phyloP scores from a whole-genome alignment of 2,888 invertebrate genomes.

The Lepas anatifera region DNA sequence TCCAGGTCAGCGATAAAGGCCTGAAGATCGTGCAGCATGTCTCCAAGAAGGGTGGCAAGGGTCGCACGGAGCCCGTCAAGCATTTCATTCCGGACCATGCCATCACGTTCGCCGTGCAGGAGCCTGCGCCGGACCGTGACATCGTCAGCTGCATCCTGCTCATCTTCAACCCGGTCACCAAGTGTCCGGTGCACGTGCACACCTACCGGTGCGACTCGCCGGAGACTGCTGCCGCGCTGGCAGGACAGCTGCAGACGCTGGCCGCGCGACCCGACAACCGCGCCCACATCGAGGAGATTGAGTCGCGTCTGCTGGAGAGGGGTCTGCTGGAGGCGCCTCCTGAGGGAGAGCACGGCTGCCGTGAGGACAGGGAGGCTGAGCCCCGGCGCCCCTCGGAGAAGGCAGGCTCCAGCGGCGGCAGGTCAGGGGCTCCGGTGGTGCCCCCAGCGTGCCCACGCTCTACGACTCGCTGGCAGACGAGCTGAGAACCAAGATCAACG shows the following conservation, averaged over 20 bases:
- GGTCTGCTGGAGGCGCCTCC: slow-evolving; percentile 33
- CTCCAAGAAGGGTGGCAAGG: slow-evolving; percentile 33
- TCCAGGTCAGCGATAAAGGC: slow-evolving; percentile 84
- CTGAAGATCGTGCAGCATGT: slow-evolving; percentile 82
- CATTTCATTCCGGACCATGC: slow-evolving; percentile 90
- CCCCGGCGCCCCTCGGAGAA: slow-evolving; percentile 12
- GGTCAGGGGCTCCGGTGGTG: slow-evolving; percentile 11
- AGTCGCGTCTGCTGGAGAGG: slow-evolving; percentile 43
- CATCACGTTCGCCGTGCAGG: slow-evolving; percentile 78
- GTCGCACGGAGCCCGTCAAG: slow-evolving; percentile 52
- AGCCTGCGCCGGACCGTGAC: slow-evolving; percentile 53
- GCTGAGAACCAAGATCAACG: slow-evolving; percentile 58
- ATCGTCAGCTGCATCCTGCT: slow-evolving; percentile 86
- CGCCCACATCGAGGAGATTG: slow-evolving; percentile 70
- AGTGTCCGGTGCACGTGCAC: slow-evolving; percentile 89
- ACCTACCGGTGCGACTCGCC: slow-evolving; percentile 73
- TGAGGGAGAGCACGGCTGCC: neutral
- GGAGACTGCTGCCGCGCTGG: slow-evolving; percentile 78
- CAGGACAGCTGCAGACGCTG: slow-evolving; percentile 68
- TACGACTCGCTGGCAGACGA: slow-evolving; percentile 89
- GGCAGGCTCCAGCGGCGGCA: slow-evolving; percentile 16
- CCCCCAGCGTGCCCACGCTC: slow-evolving; percentile 49
- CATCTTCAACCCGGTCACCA: slow-evolving; percentile 85
- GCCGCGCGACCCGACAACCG: slow-evolving; percentile 71
- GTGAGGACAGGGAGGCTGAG: neutral